These are phyloP conservation scores for Anagrus nilaparvatae DNA, from an alignment of 1,140 invertebrate species.

Conservation along the genomic window DNA sequence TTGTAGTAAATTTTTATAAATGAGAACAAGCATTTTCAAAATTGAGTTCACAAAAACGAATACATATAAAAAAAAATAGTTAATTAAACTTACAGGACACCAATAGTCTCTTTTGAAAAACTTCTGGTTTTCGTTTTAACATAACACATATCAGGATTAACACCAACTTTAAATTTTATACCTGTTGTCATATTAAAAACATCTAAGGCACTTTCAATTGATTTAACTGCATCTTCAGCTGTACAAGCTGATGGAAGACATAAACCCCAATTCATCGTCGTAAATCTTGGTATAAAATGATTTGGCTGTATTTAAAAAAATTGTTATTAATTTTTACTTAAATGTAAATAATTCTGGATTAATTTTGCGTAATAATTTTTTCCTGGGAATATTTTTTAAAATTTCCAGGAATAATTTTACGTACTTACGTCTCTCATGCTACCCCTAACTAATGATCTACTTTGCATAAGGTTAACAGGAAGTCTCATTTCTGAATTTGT, in stretches of 20 bases:
- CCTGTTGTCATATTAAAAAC: constrained; percentile 48
- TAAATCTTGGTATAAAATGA: constrained; percentile 59
- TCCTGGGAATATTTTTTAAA: neutral
- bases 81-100: constrained; percentile 33
- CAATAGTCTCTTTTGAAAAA: constrained; percentile 37
- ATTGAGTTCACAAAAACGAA: neutral
- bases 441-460: constrained; percentile 49
- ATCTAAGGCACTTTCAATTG: constrained; percentile 45
- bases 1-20: no score
- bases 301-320: constrained; percentile 43
- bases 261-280: constrained; percentile 56
- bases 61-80: neutral
- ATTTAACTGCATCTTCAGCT: constrained; percentile 45
- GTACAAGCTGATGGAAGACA: constrained; percentile 55
- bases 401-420: constrained; percentile 2
- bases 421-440: constrained; percentile 53
- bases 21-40: neutral
- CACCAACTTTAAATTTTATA: constrained; percentile 45
- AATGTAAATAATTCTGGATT: neutral
- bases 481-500: constrained; percentile 43
- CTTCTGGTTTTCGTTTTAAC: constrained; percentile 34
- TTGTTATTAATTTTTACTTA: no score
- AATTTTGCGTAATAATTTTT: neutral
- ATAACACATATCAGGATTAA: constrained; percentile 49
- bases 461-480: constrained; percentile 50